Evolutionary conservation across 2,888 invertebrate species (phyloP).

Genomic region (Gryllus longicercus): DNA sequence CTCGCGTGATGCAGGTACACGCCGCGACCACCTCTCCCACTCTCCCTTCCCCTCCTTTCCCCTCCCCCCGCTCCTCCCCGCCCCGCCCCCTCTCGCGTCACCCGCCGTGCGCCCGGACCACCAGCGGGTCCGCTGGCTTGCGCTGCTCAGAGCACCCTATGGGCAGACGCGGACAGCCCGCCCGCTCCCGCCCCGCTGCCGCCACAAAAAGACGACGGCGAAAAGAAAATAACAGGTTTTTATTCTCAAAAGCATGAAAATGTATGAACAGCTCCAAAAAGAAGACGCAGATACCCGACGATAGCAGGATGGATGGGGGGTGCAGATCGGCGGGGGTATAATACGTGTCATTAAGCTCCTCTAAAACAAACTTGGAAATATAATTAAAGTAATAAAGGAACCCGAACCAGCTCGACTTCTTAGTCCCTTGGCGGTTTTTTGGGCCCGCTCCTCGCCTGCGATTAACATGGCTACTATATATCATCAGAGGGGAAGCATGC

Average conservation of each 20-base stretch:
- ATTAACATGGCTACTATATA: slow-evolving; percentile 7
- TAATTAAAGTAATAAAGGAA: slow-evolving; percentile 17
- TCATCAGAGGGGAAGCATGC: neutral
- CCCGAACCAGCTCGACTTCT: neutral
- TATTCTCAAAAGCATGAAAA: slow-evolving; percentile 17
- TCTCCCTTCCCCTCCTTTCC: too few relatives aligned
- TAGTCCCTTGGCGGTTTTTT: slow-evolving; percentile 2
- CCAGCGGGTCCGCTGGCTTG: neutral
- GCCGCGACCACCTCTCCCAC: neutral
- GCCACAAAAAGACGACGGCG: neutral
- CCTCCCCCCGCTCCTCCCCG: too few relatives aligned
- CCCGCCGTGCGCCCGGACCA: neutral
- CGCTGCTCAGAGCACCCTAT: neutral
- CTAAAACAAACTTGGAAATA: slow-evolving; percentile 17
- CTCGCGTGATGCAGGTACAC: neutral
- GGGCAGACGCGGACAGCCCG: neutral
- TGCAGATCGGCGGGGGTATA: slow-evolving; percentile 17
- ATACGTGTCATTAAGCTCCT: slow-evolving; percentile 10
- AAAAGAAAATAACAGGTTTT: slow-evolving; percentile 17
- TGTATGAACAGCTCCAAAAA: slow-evolving; percentile 17
- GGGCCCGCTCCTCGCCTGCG: neutral
- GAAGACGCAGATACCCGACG: neutral
- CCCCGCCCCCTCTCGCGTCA: neutral
- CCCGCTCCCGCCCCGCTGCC: neutral
- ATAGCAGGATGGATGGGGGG: slow-evolving; percentile 3